These are phyloP conservation scores for Aptenodytes forsteri DNA, from an alignment of 2,113 vertebrate species.

Conservation along the genomic window DNA sequence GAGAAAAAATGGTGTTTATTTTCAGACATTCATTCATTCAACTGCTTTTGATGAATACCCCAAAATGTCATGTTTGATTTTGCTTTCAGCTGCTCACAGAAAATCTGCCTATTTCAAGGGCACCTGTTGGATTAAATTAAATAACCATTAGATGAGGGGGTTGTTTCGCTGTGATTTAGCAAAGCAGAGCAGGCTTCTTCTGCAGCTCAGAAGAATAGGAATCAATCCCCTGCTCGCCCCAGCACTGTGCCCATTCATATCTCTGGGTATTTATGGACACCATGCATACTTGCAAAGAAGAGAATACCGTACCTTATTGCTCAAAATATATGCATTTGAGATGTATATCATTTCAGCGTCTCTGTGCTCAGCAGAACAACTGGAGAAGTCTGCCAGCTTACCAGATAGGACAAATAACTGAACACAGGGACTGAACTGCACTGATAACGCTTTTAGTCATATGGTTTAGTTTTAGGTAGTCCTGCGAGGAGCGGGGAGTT, in stretches of 20 bases:
- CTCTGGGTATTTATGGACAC: not conserved
- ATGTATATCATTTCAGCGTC: not conserved
- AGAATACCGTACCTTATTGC: not conserved
- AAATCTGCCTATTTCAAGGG: not conserved
- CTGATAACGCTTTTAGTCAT: not conserved
- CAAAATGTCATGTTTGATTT: not conserved
- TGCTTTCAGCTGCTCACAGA: not conserved
- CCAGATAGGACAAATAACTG: not conserved
- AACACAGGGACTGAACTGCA: not conserved
- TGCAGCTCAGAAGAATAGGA: not conserved
- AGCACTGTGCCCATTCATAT: not conserved
- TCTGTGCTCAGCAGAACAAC: not conserved
- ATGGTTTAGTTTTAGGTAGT: not conserved
- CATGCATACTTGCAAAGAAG: not conserved
- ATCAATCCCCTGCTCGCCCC: not conserved
- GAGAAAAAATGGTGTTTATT: not conserved
- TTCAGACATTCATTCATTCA: not conserved
- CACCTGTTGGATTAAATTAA: constrained; percentile 11
- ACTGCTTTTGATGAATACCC: not conserved
- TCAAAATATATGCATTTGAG: not conserved
- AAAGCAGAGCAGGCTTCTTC: not conserved
- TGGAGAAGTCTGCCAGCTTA: not conserved
- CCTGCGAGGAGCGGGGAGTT: not conserved
- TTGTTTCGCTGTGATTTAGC: not conserved
- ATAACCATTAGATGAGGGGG: not conserved